A percentile compares a stretch with the other conserved stretches of the same genome.
Evolutionary conservation across 2,113 vertebrate genomes (phyloP).

Genomic region (Nansenia antarctica): DNA sequence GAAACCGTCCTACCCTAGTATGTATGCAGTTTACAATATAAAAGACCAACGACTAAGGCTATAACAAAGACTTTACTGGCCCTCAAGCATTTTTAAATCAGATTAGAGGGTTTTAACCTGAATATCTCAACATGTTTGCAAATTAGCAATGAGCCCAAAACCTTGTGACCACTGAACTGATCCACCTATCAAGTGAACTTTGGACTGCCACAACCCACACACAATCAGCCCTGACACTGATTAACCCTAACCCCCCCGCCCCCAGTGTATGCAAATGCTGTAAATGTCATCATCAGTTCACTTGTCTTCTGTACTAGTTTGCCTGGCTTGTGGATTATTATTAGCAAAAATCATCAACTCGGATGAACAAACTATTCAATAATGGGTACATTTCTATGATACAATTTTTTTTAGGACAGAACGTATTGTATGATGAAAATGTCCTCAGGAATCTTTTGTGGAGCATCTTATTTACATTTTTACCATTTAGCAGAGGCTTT

Average conservation of each 20-base stretch:
- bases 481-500: too few species aligned
- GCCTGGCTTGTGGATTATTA: too few species aligned
- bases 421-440: too few species aligned
- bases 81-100: neutral
- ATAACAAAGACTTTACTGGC: too few species aligned
- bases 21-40: too few species aligned
- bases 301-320: too few species aligned
- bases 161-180: neutral
- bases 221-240: neutral
- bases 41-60: too few species aligned
- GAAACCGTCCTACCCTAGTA: too few species aligned
- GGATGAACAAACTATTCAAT: neutral
- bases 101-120: neutral
- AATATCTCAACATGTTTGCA: neutral
- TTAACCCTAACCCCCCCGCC: too few species aligned
- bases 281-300: too few species aligned
- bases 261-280: too few species aligned
- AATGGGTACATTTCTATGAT: neutral
- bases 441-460: neutral
- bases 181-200: neutral
- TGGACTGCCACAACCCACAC: neutral
- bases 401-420: neutral
- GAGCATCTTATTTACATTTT: too few species aligned
- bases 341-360: neutral
- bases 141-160: neutral